Conservation (phyloP, 2,888 invertebrate genomes). For the Brassicogethes aeneus region DNA sequence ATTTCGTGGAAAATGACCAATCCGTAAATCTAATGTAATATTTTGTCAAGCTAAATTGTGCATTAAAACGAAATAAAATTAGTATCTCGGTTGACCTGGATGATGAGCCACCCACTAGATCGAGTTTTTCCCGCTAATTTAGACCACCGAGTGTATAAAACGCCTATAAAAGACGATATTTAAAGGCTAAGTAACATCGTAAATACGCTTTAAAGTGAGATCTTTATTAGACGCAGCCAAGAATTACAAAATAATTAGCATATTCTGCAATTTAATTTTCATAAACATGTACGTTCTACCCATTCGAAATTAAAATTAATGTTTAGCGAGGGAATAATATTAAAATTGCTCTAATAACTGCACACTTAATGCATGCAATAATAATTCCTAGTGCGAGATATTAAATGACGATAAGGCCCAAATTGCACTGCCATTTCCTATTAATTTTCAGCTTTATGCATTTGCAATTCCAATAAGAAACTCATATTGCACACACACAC, state of each 20-base stretch:
- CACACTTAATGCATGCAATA: slow-evolving; percentile 18
- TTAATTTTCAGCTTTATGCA: slow-evolving; percentile 25
- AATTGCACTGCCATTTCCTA: slow-evolving; percentile 21
- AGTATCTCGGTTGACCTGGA: no score
- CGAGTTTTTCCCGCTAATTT: no score
- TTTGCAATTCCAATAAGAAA: slow-evolving; percentile 23
- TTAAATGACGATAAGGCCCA: slow-evolving; percentile 25
- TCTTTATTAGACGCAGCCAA: not conserved
- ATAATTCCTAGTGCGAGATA: slow-evolving; percentile 16
- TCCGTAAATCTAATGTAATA: no score
- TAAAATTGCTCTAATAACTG: slow-evolving; percentile 26
- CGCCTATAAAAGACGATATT: not conserved
- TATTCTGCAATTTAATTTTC: not conserved
- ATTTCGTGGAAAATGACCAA: no score
- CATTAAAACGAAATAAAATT: no score
- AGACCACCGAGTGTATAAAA: no score
- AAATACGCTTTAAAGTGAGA: not conserved
- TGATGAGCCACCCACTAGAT: no score
- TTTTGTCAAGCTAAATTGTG: no score
- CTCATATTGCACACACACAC: slow-evolving; percentile 14
- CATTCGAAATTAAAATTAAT: not conserved
- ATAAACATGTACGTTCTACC: slow-evolving; percentile 1
- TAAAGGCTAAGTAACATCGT: not conserved
- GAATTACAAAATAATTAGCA: slow-evolving; percentile 1
- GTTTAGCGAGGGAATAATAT: slow-evolving; percentile 15